Evolutionary conservation across 2,797 vertebrate genomes (phyloP).

Genomic region (Etheostoma perlongum): DNA sequence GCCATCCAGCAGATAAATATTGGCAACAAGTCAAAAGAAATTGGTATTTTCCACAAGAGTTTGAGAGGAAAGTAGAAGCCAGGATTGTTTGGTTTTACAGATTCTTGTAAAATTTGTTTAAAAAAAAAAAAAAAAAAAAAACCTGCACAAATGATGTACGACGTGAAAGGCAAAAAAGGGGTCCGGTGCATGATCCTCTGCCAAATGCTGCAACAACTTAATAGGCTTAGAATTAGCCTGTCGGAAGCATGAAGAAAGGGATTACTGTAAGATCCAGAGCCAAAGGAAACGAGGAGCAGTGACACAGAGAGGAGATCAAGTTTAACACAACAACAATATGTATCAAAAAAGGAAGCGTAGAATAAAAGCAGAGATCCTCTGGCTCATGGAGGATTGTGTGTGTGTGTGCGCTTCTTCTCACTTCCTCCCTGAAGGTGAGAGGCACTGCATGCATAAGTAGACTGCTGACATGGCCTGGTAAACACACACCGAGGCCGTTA

Average conservation of each 20-base stretch:
- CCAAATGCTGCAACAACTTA: constrained; percentile 73
- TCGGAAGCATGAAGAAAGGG: constrained; percentile 75
- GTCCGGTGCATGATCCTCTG: constrained; percentile 59
- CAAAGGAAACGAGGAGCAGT: constrained; percentile 59
- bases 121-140: not conserved
- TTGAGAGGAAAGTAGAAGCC: constrained; percentile 19
- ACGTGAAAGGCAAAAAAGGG: constrained; percentile 67
- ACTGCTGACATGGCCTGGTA: constrained; percentile 58
- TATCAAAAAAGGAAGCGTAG: constrained; percentile 29
- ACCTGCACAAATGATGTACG: constrained; percentile 63
- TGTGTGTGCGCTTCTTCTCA: constrained; percentile 54
- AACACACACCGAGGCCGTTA: constrained; percentile 60
- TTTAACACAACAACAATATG: constrained; percentile 70
- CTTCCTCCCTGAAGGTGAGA: constrained; percentile 71
- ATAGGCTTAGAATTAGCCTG: constrained; percentile 79
- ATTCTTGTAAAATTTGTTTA: constrained; percentile 29
- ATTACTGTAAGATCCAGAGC: constrained; percentile 73
- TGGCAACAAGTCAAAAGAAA: constrained; percentile 24
- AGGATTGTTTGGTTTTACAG: constrained; percentile 55
- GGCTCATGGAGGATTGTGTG: constrained; percentile 61
- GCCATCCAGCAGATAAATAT: constrained; percentile 30
- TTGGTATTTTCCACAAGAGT: constrained; percentile 24
- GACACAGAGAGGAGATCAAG: constrained; percentile 77
- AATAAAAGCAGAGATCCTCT: constrained; percentile 46
- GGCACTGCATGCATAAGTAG: constrained; percentile 52